Base-by-base conservation (phyloP, 2,113 vertebrate species). In the Notothenia coriiceps region DNA sequence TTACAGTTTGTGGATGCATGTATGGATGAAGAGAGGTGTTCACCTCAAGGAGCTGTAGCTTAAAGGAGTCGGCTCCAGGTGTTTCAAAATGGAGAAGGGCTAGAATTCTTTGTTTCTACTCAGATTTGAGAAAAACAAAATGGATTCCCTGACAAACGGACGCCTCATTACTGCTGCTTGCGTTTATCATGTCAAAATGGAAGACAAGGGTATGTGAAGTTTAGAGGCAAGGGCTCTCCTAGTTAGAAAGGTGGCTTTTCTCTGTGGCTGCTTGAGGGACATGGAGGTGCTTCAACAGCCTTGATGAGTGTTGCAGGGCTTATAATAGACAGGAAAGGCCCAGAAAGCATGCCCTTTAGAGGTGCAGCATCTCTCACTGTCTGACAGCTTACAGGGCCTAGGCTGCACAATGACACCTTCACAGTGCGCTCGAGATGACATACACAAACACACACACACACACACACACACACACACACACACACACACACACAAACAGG, bases 311-410 rank as follows among this genome's bases (percentile, higher is more conserved):
- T 87, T 87, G 70, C 89, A 77, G 90, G 89, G 91, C 87, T 94
- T 89, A 91, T 93, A 93, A 93, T 93, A 93, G 91, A 94, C 91
- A 94, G 91, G 86, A 83, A 85, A 88, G 91, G 84, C 89, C 91
- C 82, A 88, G 89, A 86, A 93, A 90, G 84, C 82, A 70, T 90
- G 92, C 82, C 92, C 91, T 93, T 92, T 92, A 84, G 90, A 93
- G 92, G 86, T 83, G 89, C 90, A 85, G 92, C 91, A 92, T 94
- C 91, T 92, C 92, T 94, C 93, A 93, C 83, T 25, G 86, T 78
- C 87, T 93, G 94, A 93, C 92, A 94, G 91, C 89, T 90, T 89
- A 91, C 90, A 93, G 90, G 88, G 86, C 86, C 90, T 75, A 43
- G 80, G 86, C 83, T 89, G 69, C 82, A 89, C 91, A 92, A 92